Conservation (phyloP, 2,888 invertebrate species). For the Plutella xylostella region DNA sequence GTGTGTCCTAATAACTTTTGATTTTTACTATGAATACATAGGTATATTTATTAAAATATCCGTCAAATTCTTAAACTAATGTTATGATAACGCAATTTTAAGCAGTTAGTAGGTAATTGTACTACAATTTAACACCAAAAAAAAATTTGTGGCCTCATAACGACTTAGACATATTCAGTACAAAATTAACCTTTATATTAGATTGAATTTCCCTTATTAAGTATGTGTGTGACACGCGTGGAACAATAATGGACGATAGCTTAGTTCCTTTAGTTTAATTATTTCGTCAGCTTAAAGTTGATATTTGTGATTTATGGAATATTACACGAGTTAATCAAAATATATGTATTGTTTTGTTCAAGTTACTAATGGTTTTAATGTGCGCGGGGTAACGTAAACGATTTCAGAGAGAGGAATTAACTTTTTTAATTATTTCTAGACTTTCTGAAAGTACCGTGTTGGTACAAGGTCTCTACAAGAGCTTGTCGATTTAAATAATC, state of each 20-base stretch:
- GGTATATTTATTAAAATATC: too few species aligned
- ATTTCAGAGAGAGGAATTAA: background rate
- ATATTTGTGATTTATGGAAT: slow-evolving; percentile 61
- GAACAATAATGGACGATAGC: slow-evolving; percentile 28
- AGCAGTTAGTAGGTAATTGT: too few species aligned
- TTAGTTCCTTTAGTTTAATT: slow-evolving; percentile 46
- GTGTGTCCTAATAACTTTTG: too few species aligned
- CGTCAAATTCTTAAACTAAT: too few species aligned
- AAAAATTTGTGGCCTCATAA: background rate
- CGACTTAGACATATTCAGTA: background rate
- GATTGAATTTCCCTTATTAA: background rate
- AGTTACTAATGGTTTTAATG: background rate
- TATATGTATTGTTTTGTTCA: slow-evolving; percentile 50
- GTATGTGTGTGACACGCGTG: slow-evolving; percentile 44
- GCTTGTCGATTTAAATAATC: too few species aligned
- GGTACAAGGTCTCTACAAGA: too few species aligned
- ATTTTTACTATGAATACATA: too few species aligned
- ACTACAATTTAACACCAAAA: too few species aligned
- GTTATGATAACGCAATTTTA: too few species aligned
- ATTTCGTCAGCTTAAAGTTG: slow-evolving; percentile 65
- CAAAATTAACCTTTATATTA: background rate
- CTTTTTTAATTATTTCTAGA: background rate
- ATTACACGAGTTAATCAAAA: slow-evolving; percentile 48
- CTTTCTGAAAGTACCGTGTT: too few species aligned
- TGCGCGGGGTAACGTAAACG: too few species aligned